phyloP scores from a whole-genome alignment of 2,797 vertebrate species.

The Karalla daura region DNA sequence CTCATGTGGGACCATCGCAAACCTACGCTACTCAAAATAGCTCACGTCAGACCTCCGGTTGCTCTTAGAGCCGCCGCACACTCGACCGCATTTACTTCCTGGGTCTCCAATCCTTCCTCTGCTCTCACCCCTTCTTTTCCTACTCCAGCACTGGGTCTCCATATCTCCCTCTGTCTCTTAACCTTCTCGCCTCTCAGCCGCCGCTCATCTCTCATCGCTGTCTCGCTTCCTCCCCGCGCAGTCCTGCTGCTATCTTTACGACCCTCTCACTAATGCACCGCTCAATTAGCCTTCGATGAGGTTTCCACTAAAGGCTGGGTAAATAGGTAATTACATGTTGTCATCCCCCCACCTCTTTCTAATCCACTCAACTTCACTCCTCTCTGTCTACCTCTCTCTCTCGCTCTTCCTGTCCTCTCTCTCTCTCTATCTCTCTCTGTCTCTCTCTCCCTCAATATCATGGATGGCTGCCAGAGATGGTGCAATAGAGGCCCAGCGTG shows the following conservation, averaged over 20 bases:
- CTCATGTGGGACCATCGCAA: background rate
- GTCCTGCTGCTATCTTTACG: slow-evolving; percentile 65
- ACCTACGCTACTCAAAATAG: slow-evolving; percentile 25
- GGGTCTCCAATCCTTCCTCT: slow-evolving; percentile 8
- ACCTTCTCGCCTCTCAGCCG: slow-evolving; percentile 39
- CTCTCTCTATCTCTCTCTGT: slow-evolving; percentile 60
- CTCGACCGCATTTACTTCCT: slow-evolving; percentile 28
- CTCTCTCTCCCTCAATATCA: slow-evolving; percentile 61
- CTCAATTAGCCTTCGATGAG: slow-evolving; percentile 79
- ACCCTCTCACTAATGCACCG: slow-evolving; percentile 72
- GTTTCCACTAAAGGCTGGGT: slow-evolving; percentile 76
- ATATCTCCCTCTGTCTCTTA: slow-evolving; percentile 34
- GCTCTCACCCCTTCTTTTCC: slow-evolving; percentile 1
- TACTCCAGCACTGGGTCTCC: slow-evolving; percentile 4
- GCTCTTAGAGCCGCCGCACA: slow-evolving; percentile 10
- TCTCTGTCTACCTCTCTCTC: slow-evolving; percentile 26
- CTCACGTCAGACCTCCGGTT: background rate
- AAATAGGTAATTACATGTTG: slow-evolving; percentile 83
- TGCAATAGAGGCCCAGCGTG: slow-evolving; percentile 65
- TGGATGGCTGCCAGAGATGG: slow-evolving; percentile 71
- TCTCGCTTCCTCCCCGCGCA: slow-evolving; percentile 37
- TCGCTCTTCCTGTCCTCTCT: slow-evolving; percentile 24
- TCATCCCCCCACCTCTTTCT: slow-evolving; percentile 70
- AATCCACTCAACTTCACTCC: slow-evolving; percentile 74
- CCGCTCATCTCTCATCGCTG: slow-evolving; percentile 54